phyloP scores from a whole-genome alignment of 2,113 vertebrate genomes.

The Edolisoma coerulescens region DNA sequence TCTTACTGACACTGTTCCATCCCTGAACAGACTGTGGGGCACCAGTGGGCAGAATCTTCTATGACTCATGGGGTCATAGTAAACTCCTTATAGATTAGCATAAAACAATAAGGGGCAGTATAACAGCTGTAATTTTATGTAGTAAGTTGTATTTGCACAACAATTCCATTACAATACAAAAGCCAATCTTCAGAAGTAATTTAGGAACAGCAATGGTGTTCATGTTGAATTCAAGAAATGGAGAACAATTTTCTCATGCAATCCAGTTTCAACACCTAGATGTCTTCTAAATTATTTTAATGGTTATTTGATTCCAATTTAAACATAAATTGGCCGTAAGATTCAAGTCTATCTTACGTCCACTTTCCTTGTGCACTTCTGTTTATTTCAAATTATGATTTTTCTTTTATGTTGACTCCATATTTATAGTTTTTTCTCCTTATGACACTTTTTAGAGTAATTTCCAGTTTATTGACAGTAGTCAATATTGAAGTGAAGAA shows the following conservation, averaged over 20 bases:
- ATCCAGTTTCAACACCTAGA: slow-evolving; percentile 13
- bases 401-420: background rate
- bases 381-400: slow-evolving; percentile 30
- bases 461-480: background rate
- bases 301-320: slow-evolving; percentile 63
- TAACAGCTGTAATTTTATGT: slow-evolving; percentile 60
- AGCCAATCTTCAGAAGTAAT: slow-evolving; percentile 66
- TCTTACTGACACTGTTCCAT: background rate
- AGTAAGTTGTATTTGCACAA: slow-evolving; percentile 64
- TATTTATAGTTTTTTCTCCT: background rate
- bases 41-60: slow-evolving; percentile 60
- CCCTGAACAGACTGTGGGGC: background rate
- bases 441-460: background rate
- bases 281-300: slow-evolving; percentile 61
- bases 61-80: background rate
- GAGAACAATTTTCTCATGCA: slow-evolving; percentile 56
- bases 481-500: background rate
- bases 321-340: slow-evolving; percentile 63
- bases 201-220: slow-evolving; percentile 47
- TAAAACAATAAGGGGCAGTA: background rate
- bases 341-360: slow-evolving; percentile 5
- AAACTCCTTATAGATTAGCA: slow-evolving; percentile 13
- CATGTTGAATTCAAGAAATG: slow-evolving; percentile 57
- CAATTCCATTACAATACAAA: slow-evolving; percentile 63
- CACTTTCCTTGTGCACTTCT: background rate